Evolutionary conservation across 2,888 invertebrate species (phyloP), one percentile per base, ranked within the genome.

Genomic region (Yponomeuta cagnagella): DNA sequence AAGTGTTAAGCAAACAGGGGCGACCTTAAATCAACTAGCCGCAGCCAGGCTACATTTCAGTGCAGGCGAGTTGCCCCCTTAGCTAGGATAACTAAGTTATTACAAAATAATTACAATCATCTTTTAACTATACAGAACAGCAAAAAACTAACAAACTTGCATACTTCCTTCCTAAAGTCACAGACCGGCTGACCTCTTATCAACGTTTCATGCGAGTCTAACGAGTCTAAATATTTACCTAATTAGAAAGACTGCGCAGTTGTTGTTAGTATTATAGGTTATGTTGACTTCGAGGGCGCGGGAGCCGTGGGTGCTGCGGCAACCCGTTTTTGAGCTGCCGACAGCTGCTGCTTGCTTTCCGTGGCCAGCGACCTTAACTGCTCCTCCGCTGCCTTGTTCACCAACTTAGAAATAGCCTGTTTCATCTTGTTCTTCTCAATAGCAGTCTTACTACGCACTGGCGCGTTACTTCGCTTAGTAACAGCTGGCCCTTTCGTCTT

Each of bases 341-440:
- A 92, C 33, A 93, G 79, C 69, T 93, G 87, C 67, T 78, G 79
- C 71, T 93, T 93, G 3, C 89, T 93, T 30, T 86, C 90, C 33
- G 85, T 84, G 0, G 95, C 94, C 72, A 92, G 82, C 1, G 94
- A 90, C 70, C 95, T 84, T 68, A 96, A 88, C 82, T 95, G 95
- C 74, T 94, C 85, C 81, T 96, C 96, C 70, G 94, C 93, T 2
- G 94, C 92, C 77, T 93, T 94, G 79, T 96, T 95, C n/a, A 96
- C 94, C 80, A 94, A 94, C 84, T 94, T 95, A 8, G 95, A 93
- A 15, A 96, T 94, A 71, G 93, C 92, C 74, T 93, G 93, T 78
- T 95, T 95, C 80, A 95, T 88, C 78, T 95, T 95, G 75, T 93
- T 93, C 0, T 95, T 94, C 70, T 93, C 86, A 43, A 92, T 86